A percentile compares a stretch with the other conserved stretches of the same genome.
phyloP scores from a whole-genome alignment of 2,113 vertebrate genomes.

The Talpa occidentalis region DNA sequence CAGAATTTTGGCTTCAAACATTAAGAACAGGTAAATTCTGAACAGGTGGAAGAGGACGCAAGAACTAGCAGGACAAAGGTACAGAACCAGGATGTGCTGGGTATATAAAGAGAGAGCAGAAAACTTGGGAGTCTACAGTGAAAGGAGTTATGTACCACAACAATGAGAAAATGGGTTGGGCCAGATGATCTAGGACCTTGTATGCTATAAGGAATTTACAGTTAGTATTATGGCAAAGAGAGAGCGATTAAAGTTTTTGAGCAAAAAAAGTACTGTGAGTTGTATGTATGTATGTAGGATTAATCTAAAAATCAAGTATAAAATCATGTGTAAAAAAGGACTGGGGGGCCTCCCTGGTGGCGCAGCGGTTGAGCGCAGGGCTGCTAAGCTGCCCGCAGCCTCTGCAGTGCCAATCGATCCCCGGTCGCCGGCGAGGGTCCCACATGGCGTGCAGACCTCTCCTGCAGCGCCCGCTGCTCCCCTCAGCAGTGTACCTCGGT shows the following conservation, averaged over 20 bases:
- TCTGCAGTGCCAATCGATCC: no score
- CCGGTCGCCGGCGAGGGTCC: no score
- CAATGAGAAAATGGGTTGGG: background rate
- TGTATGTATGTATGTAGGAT: background rate
- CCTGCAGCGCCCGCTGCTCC: no score
- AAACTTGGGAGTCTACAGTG: background rate
- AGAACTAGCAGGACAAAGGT: background rate
- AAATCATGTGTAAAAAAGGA: background rate
- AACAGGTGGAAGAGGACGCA: background rate
- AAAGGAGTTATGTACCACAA: background rate
- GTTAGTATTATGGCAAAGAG: constrained; percentile 2
- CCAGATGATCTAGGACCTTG: background rate
- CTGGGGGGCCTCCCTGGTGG: no score
- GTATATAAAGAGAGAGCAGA: background rate
- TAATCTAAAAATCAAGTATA: constrained; percentile 38
- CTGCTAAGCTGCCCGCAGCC: no score
- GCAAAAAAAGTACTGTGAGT: background rate
- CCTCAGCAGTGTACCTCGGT: no score
- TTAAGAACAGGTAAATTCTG: background rate
- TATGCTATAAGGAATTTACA: background rate
- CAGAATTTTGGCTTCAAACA: constrained; percentile 20
- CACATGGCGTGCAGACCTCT: no score
- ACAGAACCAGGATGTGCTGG: background rate
- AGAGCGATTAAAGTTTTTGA: background rate
- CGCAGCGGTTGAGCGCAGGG: no score